Evolutionary conservation across 30 jellyfish, hydroid and myxozoan species (phyloP), one percentile per base, ranked within the genome.

Genomic region (Sanderia malayensis): DNA sequence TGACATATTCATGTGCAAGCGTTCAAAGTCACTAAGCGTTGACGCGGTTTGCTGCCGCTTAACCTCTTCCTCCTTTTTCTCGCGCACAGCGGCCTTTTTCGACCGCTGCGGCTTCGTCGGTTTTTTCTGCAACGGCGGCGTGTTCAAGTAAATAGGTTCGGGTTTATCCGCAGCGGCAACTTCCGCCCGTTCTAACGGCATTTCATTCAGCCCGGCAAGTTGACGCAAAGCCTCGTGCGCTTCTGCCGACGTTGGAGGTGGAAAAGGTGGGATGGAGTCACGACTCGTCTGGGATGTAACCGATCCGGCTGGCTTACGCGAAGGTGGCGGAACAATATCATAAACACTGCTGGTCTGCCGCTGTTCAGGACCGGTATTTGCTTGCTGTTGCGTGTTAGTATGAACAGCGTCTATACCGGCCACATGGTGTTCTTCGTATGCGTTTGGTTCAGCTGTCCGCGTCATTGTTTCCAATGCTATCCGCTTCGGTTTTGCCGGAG

Each of bases 251-350:
- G 89, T 55, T 6, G 90, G 95, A 4, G 95, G 95, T 47, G 95
- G 95, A 30, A 85, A 74, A 20, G 76, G 70, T 1, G 95, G 95
- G 22, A 67, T 62, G 4, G 86, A 75, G 8, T 69, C 70, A 21
- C 76, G 22, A 19, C 67, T 46, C 9, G 62, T 32, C 31, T 73
- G 85, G 13, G 85, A 73, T 17, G 69, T 46, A 2, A 71, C 72
- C 18, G 74, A 46, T 22, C 70, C 81, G 2, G 82, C 53, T 26
- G 72, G 69, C 24, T 82, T 82, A 9, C 97, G 87, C 20, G 96
- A 86, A 20, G 92, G 82, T 28, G 96, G 96, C n/a, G n/a, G n/a
- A 6, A 90, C 94, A 31, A 70, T n/a, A 55, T 83, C 92, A 78
- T 83, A 83, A 1, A 55, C 78, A 15, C n/a, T 13, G 58, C 31